These are phyloP conservation scores for Castor canadensis DNA, from an alignment of 2,113 vertebrate species.

Conservation along the genomic window DNA sequence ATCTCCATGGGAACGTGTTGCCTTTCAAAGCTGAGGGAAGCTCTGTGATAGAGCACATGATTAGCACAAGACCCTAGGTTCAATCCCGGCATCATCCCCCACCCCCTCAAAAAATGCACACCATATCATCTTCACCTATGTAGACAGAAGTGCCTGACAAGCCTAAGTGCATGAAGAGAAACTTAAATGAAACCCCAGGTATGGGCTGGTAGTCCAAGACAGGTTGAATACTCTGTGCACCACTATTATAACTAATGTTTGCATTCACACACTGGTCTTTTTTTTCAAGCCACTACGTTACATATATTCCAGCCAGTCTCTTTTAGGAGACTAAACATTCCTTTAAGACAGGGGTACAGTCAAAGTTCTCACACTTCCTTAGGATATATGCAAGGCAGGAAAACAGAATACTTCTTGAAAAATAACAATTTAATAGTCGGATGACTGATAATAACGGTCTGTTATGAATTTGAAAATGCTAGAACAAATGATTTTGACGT, in stretches of 20 bases:
- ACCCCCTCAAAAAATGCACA: background rate
- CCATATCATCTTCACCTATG: background rate
- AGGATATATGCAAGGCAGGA: background rate
- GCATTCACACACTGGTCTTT: background rate
- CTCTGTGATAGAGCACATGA: background rate
- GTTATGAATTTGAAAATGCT: background rate
- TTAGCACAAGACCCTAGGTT: background rate
- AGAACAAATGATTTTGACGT: background rate
- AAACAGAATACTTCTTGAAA: background rate
- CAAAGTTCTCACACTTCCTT: background rate
- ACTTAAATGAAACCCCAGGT: background rate
- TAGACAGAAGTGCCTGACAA: background rate
- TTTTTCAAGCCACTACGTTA: background rate
- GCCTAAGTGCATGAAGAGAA: background rate
- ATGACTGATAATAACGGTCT: background rate
- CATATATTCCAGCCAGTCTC: background rate
- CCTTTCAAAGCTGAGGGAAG: constrained; percentile 13
- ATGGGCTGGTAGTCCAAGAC: background rate
- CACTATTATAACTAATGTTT: background rate
- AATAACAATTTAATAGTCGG: background rate
- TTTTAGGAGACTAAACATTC: background rate
- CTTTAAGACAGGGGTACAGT: background rate
- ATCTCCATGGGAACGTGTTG: background rate
- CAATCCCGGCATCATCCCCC: too few relatives aligned
- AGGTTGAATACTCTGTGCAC: background rate